A percentile compares a stretch with the other conserved stretches of the same genome.
Conservation (phyloP, 2,888 invertebrate genomes). For the Diarsia mendica region DNA sequence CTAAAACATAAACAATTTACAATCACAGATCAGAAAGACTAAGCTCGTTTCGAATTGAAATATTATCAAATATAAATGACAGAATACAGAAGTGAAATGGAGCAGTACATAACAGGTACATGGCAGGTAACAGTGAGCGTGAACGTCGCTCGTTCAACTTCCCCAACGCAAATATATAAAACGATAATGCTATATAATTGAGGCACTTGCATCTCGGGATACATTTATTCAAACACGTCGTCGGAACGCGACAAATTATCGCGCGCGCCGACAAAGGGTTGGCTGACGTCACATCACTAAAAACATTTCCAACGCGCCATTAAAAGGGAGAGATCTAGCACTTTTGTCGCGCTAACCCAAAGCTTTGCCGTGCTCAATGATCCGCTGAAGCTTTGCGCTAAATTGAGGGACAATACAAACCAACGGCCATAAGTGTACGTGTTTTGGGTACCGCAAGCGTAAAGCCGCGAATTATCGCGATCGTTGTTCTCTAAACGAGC, state of each 20-base stretch:
- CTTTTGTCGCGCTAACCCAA: slow-evolving; percentile 75
- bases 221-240: slow-evolving; percentile 69
- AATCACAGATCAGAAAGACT: neutral
- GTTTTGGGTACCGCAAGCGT: slow-evolving; percentile 61
- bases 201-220: slow-evolving; percentile 61
- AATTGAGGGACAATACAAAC: slow-evolving; percentile 67
- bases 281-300: slow-evolving; percentile 69
- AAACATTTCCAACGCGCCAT: slow-evolving; percentile 80
- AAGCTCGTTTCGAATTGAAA: slow-evolving; percentile 3
- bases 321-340: slow-evolving; percentile 73
- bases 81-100: slow-evolving; percentile 17
- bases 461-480: slow-evolving; percentile 39
- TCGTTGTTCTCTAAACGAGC: slow-evolving; percentile 24
- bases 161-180: slow-evolving; percentile 55
- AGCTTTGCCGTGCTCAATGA: slow-evolving; percentile 79
- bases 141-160: slow-evolving; percentile 42
- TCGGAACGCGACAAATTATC: slow-evolving; percentile 68
- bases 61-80: slow-evolving; percentile 3
- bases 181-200: slow-evolving; percentile 62
- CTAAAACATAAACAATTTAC: neutral
- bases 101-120: slow-evolving; percentile 36
- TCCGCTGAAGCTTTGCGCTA: slow-evolving; percentile 64
- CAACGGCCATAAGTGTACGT: slow-evolving; percentile 35
- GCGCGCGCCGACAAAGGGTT: slow-evolving; percentile 62
- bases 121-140: slow-evolving; percentile 33